Conservation (phyloP, 2,888 invertebrate species). For the Mallateleia sp. region DNA sequence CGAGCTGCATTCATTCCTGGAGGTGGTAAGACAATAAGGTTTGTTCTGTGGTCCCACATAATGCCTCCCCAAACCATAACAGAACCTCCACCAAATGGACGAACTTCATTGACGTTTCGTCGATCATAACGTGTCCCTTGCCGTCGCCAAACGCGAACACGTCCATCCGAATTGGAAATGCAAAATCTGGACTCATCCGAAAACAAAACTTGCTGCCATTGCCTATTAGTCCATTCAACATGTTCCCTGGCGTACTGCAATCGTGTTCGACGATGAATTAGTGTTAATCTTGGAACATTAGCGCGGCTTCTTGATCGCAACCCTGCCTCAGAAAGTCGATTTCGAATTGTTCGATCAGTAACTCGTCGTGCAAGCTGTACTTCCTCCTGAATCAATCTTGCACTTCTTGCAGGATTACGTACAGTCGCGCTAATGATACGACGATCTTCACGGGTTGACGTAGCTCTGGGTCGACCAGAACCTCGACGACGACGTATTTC, state of each 20-base stretch:
- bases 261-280: neutral
- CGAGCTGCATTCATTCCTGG: no score
- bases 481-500: no score
- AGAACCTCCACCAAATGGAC: no score
- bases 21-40: no score
- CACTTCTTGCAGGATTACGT: neutral
- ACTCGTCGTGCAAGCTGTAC: neutral
- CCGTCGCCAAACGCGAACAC: no score
- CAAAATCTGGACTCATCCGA: neutral
- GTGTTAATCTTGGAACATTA: neutral
- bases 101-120: no score
- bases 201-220: neutral
- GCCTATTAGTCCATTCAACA: neutral
- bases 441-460: no score
- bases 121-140: no score
- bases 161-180: neutral
- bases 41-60: no score
- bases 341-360: neutral
- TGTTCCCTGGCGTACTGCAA: neutral
- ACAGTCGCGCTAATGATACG: no score
- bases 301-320: neutral
- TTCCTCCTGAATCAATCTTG: neutral
- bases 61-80: no score
- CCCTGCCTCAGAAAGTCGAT: neutral
- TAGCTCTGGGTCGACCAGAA: no score